phyloP scores from a whole-genome alignment of 2,888 invertebrate species.

The Tubulanus polymorphus region DNA sequence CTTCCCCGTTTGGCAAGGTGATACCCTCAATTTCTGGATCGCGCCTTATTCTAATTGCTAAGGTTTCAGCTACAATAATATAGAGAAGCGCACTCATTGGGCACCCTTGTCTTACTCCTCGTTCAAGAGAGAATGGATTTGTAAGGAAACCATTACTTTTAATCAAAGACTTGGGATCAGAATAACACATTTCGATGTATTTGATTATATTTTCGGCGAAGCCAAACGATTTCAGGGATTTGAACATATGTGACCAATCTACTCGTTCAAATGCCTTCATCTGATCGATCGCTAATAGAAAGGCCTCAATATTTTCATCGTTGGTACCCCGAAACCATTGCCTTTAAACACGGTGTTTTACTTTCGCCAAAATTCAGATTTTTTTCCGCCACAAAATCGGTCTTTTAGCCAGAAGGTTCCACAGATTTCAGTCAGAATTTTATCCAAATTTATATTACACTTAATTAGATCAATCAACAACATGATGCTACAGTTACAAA shows the following conservation, averaged over 20 bases:
- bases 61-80: conserved; percentile 8
- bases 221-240: conserved; percentile 19
- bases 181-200: conserved; percentile 24
- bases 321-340: no score
- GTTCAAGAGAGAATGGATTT: conserved; percentile 3
- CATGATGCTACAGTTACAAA: no score
- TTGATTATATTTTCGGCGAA: conserved; percentile 21
- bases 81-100: conserved; percentile 5
- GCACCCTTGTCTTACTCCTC: conserved; percentile 13
- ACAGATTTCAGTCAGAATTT: no score
- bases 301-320: no score
- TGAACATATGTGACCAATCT: conserved; percentile 21
- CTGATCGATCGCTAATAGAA: no score
- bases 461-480: no score
- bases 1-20: conserved; percentile 6
- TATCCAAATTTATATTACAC: no score
- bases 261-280: conserved; percentile 28
- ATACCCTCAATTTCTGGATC: conserved; percentile 12
- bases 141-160: conserved; percentile 5
- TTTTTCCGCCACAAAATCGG: no score
- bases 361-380: no score
- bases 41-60: conserved; percentile 2
- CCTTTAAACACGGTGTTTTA: no score
- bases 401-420: no score
- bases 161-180: conserved; percentile 1